Percentiles rank a stretch among this genome's conserved stretches.
These are phyloP conservation scores for Coenonympha arcania DNA, from an alignment of 2,888 invertebrate species.

Conservation along the genomic window DNA sequence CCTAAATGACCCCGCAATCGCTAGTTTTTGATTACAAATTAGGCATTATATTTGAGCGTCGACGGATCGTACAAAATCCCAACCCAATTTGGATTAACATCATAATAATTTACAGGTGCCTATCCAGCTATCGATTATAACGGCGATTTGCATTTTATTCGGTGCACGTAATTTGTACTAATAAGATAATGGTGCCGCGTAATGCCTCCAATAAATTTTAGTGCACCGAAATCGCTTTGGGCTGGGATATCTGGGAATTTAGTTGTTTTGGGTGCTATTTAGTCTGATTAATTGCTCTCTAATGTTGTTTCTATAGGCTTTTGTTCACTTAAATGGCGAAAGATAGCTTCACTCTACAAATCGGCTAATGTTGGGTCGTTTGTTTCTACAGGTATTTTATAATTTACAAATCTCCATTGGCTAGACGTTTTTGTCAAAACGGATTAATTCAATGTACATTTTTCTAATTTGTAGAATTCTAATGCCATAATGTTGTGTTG, in stretches of 20 bases:
- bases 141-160: constrained; percentile 24
- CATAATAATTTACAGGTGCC: constrained; percentile 17
- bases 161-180: constrained; percentile 24
- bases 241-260: background rate
- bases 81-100: constrained; percentile 13
- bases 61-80: background rate
- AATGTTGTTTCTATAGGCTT: background rate
- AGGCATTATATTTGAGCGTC: background rate
- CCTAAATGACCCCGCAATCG: too few relatives aligned
- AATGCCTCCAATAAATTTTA: constrained; percentile 12
- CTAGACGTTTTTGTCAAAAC: too few relatives aligned
- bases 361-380: background rate
- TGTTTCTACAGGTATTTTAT: too few relatives aligned
- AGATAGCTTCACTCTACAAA: background rate
- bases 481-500: too few relatives aligned
- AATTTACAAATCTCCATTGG: too few relatives aligned
- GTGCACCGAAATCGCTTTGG: background rate
- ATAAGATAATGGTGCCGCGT: constrained; percentile 24
- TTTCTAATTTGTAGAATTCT: too few relatives aligned
- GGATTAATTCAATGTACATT: too few relatives aligned
- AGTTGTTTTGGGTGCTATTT: constrained; percentile 9
- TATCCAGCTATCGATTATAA: constrained; percentile 28
- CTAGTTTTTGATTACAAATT: background rate
- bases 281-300: constrained; percentile 2
- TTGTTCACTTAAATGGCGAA: background rate